Percentiles rank a stretch among this genome's conserved stretches.
Evolutionary conservation across 1,140 invertebrate species (phyloP).

Genomic region (Oreohelix idahoensis): DNA sequence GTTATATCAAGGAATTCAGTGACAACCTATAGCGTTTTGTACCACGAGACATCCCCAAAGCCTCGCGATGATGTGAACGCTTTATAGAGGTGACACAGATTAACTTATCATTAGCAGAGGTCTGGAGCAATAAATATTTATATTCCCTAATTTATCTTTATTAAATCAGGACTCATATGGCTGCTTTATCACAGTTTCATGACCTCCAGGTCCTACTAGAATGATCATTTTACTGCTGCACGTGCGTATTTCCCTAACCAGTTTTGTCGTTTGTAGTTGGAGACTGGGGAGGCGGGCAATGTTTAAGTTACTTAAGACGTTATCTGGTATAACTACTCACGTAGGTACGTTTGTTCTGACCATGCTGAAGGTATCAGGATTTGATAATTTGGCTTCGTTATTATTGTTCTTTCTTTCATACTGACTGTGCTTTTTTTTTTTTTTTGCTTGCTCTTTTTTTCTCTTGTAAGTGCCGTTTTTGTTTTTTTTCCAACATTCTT

Average conservation of each 20-base stretch:
- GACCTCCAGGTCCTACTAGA: background rate
- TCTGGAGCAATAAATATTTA: background rate
- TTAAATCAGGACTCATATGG: background rate
- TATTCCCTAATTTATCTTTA: background rate
- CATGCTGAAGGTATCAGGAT: too few species aligned
- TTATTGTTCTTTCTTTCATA: too few species aligned
- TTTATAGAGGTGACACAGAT: background rate
- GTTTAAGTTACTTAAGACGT: background rate
- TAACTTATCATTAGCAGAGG: background rate
- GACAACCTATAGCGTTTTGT: too few species aligned
- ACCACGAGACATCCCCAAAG: too few species aligned
- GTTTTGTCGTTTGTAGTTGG: background rate
- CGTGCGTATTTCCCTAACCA: background rate
- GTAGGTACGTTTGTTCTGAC: background rate
- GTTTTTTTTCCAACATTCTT: too few species aligned
- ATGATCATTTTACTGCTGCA: background rate
- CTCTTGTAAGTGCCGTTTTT: too few species aligned
- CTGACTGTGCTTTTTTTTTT: too few species aligned
- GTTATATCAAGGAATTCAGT: too few species aligned
- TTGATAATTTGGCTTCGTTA: too few species aligned
- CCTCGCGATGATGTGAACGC: too few species aligned
- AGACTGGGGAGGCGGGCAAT: background rate
- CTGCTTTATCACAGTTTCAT: conserved; percentile 6
- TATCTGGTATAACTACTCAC: background rate
- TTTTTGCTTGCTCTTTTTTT: too few species aligned